Conservation (phyloP, 2,113 vertebrate species). For the Verasper variegatus region DNA sequence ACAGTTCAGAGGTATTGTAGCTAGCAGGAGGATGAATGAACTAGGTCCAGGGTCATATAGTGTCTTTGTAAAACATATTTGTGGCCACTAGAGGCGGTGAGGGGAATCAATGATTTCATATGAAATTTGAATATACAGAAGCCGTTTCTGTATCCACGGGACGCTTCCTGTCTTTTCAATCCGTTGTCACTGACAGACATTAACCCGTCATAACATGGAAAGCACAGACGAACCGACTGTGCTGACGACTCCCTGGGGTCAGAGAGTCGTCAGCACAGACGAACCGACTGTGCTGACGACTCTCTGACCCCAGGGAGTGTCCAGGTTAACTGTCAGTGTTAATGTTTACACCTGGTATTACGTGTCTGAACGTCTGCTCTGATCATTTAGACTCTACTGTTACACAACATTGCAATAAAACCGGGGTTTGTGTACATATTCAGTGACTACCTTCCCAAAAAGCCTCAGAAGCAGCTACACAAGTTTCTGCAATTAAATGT, state of each 20-base stretch:
- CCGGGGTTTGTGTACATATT: not conserved
- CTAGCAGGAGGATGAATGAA: conserved; percentile 11
- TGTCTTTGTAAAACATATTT: conserved; percentile 12
- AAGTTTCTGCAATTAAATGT: not conserved
- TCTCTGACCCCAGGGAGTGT: not conserved
- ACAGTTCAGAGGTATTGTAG: conserved; percentile 14
- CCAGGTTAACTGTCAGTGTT: not conserved
- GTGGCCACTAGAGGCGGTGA: conserved; percentile 36
- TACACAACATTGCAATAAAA: not conserved
- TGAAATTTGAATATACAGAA: no score
- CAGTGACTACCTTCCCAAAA: not conserved
- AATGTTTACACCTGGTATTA: not conserved
- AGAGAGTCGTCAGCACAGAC: no score
- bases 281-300: not conserved
- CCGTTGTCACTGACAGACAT: no score
- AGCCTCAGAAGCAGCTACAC: not conserved
- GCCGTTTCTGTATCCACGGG: no score
- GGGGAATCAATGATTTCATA: no score
- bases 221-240: not conserved
- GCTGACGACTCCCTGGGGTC: no score
- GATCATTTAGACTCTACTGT: not conserved
- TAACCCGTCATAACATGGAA: not conserved
- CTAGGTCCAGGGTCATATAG: not conserved
- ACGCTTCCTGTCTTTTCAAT: no score
- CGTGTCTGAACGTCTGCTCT: not conserved